Evolutionary conservation across 2,797 vertebrate genomes (phyloP).

Genomic region (Gymnothorax javanicus): DNA sequence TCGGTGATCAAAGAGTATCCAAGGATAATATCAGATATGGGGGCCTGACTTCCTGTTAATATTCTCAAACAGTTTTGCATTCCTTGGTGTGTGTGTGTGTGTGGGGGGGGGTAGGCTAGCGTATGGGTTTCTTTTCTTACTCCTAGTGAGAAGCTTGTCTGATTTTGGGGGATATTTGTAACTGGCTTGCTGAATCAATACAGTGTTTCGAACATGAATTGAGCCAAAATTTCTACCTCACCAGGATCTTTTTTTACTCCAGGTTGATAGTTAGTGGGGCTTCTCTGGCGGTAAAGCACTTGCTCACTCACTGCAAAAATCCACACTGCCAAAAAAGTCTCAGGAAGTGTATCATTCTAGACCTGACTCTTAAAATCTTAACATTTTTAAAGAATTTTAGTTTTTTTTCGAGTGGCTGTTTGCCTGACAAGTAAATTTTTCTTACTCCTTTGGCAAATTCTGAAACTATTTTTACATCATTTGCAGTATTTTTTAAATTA

Average conservation of each 20-base stretch:
- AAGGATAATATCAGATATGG: too few species aligned
- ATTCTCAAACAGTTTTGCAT: not conserved
- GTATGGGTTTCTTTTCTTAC: not conserved
- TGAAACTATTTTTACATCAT: too few species aligned
- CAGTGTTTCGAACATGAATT: not conserved
- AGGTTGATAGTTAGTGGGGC: not conserved
- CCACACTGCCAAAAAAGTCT: too few species aligned
- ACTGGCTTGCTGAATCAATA: not conserved
- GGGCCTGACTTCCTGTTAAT: not conserved
- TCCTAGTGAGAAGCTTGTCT: not conserved
- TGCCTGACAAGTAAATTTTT: too few species aligned
- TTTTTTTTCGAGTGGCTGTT: too few species aligned
- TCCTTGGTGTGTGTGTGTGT: too few species aligned
- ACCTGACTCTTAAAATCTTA: too few species aligned
- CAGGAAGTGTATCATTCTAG: too few species aligned
- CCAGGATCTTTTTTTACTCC: not conserved
- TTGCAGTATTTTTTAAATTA: too few species aligned
- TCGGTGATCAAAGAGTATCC: not conserved
- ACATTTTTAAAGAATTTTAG: too few species aligned
- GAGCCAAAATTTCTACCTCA: not conserved
- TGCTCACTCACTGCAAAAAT: not conserved
- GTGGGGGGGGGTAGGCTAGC: too few species aligned
- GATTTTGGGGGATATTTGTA: not conserved
- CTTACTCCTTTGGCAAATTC: too few species aligned
- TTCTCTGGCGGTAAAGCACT: not conserved